phyloP scores from a whole-genome alignment of 2,797 vertebrate species.

The Sphenopsis melanotis region DNA sequence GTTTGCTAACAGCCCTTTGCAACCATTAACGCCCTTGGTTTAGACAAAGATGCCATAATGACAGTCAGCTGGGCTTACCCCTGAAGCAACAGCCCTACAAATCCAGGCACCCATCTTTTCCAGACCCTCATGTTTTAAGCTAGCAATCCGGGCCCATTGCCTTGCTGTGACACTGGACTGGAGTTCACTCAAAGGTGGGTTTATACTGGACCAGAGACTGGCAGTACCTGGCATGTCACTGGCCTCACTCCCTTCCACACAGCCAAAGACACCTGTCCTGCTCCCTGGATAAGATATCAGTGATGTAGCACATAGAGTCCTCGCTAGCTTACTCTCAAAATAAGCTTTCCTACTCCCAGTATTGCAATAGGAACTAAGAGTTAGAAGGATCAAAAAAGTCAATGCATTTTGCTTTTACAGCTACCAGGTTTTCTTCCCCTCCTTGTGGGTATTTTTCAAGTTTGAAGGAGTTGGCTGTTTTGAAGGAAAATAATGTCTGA shows the following conservation, averaged over 20 bases:
- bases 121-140: not conserved
- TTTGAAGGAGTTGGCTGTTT: not conserved
- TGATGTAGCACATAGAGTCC: not conserved
- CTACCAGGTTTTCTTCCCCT: not conserved
- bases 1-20: not conserved
- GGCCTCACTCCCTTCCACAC: not conserved
- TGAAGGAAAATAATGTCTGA: not conserved
- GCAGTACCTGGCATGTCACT: fast-evolving
- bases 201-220: not conserved
- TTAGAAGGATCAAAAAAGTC: not conserved
- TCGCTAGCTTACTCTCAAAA: not conserved
- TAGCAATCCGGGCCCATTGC: not conserved
- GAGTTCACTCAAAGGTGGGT: not conserved
- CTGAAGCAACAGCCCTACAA: not conserved
- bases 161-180: not conserved
- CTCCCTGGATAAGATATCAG: not conserved
- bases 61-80: not conserved
- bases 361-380: not conserved
- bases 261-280: not conserved
- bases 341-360: not conserved
- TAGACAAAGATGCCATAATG: not conserved
- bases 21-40: not conserved
- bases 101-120: not conserved
- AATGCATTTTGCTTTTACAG: not conserved
- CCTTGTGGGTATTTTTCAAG: not conserved